Evolutionary conservation across 2,113 vertebrate species (phyloP), one percentile per base, ranked within the genome.

Genomic region (Takifugu flavidus): DNA sequence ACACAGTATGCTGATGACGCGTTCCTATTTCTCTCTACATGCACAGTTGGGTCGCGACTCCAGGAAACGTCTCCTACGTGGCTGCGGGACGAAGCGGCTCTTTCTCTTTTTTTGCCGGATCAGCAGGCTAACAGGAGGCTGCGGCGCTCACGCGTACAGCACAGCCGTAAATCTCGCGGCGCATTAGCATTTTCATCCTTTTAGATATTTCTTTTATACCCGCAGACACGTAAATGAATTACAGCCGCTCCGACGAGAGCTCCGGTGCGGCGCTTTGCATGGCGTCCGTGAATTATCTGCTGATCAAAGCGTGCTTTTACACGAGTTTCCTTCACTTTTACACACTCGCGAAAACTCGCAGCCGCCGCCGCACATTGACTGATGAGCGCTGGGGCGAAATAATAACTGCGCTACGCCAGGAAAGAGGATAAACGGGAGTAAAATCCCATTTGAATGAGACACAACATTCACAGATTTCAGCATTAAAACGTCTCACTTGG

Each of bases 1-100:
- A 94, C 88, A 94, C 91, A 80, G 53, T 76, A 92, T 87, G 78
- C 71, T 58, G 78, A 83, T 76, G 79, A 72, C 4, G 49, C 65
- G 73, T 70, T 39, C 34, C 34, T 39, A 39, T 39, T 39, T 39
- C 34, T 39, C 34, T 39, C 34, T 39, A 10, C 34, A 39, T 39
- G 34, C 34, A 10, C 11, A 6, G 7, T 39, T 39, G 1, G 34
- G 34, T 10, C 7, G 29, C 29, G 56, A 4, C 59, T 72, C 13
- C 49, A 43, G 14, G 39, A 49, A 27, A 56, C 52, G 52, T 70
- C 43, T 44, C 1, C 29, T 43, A 28, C 4, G 52, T 34, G 70
- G 59, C 70, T 53, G 54, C 6, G 52, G n/a, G 46, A 62, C 14
- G 50, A 34, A 53, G 55, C 3, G 28, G 47, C 29, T 3, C 50